phyloP scores from a whole-genome alignment of 2,888 invertebrate species.

The Leptinotarsa rubiginosa region DNA sequence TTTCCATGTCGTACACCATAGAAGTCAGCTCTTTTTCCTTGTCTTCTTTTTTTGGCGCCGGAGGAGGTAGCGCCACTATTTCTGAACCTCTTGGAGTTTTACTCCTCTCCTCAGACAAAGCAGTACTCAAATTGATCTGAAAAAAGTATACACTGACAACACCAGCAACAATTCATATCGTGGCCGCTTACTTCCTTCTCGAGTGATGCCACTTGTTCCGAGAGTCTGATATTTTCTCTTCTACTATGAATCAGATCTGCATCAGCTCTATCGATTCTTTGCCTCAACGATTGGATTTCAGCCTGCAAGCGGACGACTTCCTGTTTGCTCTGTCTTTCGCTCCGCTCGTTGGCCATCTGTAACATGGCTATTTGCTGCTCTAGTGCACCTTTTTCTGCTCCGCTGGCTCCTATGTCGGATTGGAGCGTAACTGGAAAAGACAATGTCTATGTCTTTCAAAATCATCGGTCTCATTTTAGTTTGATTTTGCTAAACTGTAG shows the following conservation, averaged over 20 bases:
- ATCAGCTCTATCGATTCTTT: conserved; percentile 83
- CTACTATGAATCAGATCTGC: conserved; percentile 84
- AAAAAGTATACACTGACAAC: conserved; percentile 28
- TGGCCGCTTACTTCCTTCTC: conserved; percentile 79
- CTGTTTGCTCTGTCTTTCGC: conserved; percentile 81
- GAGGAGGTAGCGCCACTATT: conserved; percentile 60
- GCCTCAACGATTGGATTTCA: conserved; percentile 80
- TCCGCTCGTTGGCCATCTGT: conserved; percentile 75
- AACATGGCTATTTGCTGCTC: conserved; percentile 84
- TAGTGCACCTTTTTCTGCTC: conserved; percentile 82
- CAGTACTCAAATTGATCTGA: conserved; percentile 62
- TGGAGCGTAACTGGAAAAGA: conserved; percentile 75
- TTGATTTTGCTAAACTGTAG: too few species aligned
- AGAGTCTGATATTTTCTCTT: conserved; percentile 81
- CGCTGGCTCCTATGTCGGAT: conserved; percentile 80
- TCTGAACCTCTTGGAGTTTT: conserved; percentile 56
- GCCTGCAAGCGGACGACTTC: conserved; percentile 81
- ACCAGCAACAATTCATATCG: not conserved
- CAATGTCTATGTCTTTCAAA: too few species aligned
- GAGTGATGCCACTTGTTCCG: conserved; percentile 81
- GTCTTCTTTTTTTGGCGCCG: conserved; percentile 56
- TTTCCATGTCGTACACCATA: conserved; percentile 83
- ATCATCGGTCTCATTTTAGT: too few species aligned
- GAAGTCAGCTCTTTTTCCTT: conserved; percentile 78
- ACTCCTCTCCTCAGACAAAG: conserved; percentile 60